Percentiles rank a stretch among this genome's conserved stretches.
Conservation (phyloP, 2,797 vertebrate species). For the Synanceia verrucosa region DNA sequence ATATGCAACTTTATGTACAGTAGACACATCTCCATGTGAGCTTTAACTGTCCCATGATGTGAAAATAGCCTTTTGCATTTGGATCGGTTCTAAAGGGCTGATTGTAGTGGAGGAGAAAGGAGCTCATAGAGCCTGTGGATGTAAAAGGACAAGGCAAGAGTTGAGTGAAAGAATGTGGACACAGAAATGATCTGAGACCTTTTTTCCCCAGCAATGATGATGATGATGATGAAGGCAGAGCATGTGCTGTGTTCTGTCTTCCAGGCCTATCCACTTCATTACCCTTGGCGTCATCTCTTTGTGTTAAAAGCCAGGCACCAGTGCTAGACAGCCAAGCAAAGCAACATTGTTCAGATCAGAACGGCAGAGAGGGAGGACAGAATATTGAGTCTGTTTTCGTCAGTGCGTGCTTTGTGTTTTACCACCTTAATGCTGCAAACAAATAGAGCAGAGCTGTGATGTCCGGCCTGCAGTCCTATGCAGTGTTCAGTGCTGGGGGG, state of each 20-base stretch:
- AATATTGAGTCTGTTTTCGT: neutral
- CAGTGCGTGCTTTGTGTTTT: neutral
- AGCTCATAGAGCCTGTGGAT: constrained; percentile 27
- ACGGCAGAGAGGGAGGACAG: neutral
- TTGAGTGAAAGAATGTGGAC: constrained; percentile 39
- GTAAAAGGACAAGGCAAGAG: constrained; percentile 42
- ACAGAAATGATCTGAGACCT: constrained; percentile 35
- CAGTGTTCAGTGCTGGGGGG: constrained; percentile 7
- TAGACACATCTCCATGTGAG: constrained; percentile 14
- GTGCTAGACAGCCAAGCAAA: constrained; percentile 50
- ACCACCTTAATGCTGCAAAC: constrained; percentile 16
- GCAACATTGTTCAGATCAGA: constrained; percentile 30
- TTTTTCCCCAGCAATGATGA: constrained; percentile 37
- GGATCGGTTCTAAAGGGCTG: constrained; percentile 5
- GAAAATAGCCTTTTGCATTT: constrained; percentile 10
- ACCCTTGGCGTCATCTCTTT: constrained; percentile 41
- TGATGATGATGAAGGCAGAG: constrained; percentile 28
- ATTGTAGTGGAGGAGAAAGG: constrained; percentile 35
- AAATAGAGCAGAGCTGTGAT: constrained; percentile 21
- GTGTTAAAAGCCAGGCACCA: constrained; percentile 42
- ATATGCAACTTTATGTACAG: neutral
- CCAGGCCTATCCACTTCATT: constrained; percentile 44
- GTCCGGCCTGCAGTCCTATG: constrained; percentile 8
- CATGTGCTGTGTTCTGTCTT: constrained; percentile 38
- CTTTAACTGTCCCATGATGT: constrained; percentile 12